Percentiles rank a stretch among this genome's conserved stretches.
These are phyloP conservation scores for Drosophila leonis DNA, from an alignment of 2,888 invertebrate species.

Conservation along the genomic window DNA sequence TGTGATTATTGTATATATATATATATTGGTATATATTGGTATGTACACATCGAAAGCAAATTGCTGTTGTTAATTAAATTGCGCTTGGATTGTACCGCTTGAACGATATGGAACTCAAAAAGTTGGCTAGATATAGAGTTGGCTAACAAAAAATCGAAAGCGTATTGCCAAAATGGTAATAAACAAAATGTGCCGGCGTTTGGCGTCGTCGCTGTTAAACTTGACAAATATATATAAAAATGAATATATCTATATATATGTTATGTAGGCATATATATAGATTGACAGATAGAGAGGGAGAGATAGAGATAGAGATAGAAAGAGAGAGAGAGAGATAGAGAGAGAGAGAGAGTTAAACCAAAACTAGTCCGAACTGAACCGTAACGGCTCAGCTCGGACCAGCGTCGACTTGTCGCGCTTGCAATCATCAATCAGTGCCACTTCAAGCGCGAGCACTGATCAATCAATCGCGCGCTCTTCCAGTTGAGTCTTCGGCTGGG, in stretches of 20 bases:
- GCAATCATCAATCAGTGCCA: slow-evolving; percentile 49
- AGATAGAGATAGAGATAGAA: slow-evolving; percentile 6
- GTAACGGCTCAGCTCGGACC: slow-evolving; percentile 17
- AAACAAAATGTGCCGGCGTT: slow-evolving; percentile 79
- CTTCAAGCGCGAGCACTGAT: slow-evolving; percentile 38
- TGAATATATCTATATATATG: slow-evolving; percentile 36
- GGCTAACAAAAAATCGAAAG: slow-evolving; percentile 77
- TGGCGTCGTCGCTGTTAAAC: slow-evolving; percentile 79
- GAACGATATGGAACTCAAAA: slow-evolving; percentile 42
- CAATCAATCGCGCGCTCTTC: slow-evolving; percentile 39
- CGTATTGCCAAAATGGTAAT: slow-evolving; percentile 72
- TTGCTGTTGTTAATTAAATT: slow-evolving; percentile 55
- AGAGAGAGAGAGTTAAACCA: slow-evolving; percentile 42
- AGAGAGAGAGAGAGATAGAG: not conserved
- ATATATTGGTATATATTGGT: slow-evolving; percentile 42
- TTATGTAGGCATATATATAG: slow-evolving; percentile 6
- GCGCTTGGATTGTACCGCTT: slow-evolving; percentile 47
- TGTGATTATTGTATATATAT: slow-evolving; percentile 33
- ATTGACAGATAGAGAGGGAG: not conserved
- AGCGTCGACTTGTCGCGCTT: slow-evolving; percentile 25
- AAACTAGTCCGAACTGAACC: slow-evolving; percentile 50
- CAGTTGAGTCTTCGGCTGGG: slow-evolving; percentile 50
- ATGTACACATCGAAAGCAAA: slow-evolving; percentile 74
- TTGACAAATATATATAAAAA: slow-evolving; percentile 56
- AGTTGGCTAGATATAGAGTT: slow-evolving; percentile 47